Conservation (phyloP, 2,113 vertebrate genomes). For the Gymnarchus niloticus region DNA sequence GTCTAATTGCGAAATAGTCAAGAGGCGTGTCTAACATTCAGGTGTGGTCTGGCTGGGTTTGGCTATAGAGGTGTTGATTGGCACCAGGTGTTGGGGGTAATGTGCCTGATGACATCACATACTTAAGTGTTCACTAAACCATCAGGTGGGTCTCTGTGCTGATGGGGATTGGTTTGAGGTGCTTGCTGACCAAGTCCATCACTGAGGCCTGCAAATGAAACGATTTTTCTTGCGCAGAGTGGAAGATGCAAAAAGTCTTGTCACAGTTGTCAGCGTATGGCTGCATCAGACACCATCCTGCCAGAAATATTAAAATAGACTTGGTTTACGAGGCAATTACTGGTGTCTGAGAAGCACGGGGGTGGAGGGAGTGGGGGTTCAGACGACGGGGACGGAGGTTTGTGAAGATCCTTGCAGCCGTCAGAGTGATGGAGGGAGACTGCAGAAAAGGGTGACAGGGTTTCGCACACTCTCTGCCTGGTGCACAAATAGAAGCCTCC, state of each 20-base stretch:
- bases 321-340: neutral
- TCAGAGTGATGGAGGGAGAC: neutral
- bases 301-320: constrained; percentile 1
- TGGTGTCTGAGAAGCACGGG: neutral
- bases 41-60: no score
- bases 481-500: neutral
- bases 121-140: neutral
- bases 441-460: neutral
- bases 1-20: no score
- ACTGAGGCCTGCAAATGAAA: neutral
- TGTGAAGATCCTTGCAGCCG: neutral
- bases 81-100: neutral
- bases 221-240: neutral
- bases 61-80: no score
- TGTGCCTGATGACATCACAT: neutral
- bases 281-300: neutral
- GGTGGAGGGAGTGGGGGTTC: neutral
- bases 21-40: no score
- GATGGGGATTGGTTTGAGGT: neutral
- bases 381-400: neutral
- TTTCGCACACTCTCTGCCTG: neutral
- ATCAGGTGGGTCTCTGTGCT: neutral
- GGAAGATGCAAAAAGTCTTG: neutral
- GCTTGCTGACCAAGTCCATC: neutral
- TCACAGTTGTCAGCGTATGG: neutral